These are phyloP conservation scores for Leucoptera coffeella DNA, from an alignment of 2,888 invertebrate genomes.

Conservation along the genomic window DNA sequence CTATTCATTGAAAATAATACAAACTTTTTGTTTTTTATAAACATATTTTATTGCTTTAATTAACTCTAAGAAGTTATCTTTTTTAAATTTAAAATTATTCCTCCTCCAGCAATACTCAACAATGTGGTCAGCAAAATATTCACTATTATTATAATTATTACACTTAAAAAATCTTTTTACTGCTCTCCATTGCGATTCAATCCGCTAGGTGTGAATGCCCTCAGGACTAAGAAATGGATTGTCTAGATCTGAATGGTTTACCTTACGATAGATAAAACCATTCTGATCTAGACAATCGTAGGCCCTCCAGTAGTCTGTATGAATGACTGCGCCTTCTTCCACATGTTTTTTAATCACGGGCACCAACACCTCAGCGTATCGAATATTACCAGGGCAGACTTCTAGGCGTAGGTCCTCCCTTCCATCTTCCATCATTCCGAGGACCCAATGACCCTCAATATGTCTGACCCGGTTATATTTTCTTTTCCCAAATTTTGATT, in stretches of 20 bases:
- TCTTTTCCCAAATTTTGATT: conserved; percentile 8
- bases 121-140: background rate
- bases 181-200: background rate
- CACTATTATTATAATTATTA: background rate
- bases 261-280: conserved; percentile 5
- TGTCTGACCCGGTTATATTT: conserved; percentile 6
- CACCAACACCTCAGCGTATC: conserved; percentile 9
- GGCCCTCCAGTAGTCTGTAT: conserved; percentile 9
- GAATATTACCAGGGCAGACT: conserved; percentile 9
- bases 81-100: background rate
- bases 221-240: conserved; percentile 7
- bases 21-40: no score
- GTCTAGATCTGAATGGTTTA: background rate
- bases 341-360: conserved; percentile 11
- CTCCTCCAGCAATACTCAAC: background rate
- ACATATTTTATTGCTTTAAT: background rate
- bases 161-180: background rate
- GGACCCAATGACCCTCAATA: conserved; percentile 9
- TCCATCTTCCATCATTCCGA: conserved; percentile 11
- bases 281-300: conserved; percentile 7
- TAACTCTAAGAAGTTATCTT: background rate
- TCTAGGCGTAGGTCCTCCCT: conserved; percentile 11
- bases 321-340: conserved; percentile 7
- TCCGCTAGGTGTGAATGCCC: background rate
- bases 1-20: no score